Conservation (phyloP, 2,888 invertebrate genomes). For the Atherix ibis region DNA sequence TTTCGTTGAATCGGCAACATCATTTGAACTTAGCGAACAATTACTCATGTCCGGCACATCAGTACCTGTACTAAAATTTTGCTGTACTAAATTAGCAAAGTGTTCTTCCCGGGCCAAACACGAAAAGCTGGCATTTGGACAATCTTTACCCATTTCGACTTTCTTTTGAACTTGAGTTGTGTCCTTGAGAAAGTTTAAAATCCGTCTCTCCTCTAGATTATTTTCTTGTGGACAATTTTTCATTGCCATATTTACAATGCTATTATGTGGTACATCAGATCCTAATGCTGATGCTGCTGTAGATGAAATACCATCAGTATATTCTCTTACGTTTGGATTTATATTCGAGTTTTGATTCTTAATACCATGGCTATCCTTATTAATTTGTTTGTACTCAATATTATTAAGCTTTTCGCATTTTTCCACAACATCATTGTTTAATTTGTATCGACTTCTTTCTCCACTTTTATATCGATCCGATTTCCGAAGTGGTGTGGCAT, state of each 20-base stretch:
- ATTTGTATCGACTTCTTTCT: constrained; percentile 18
- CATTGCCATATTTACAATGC: neutral
- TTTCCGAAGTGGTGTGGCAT: constrained; percentile 31
- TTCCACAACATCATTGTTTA: constrained; percentile 8
- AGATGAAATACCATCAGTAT: neutral
- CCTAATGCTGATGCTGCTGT: neutral
- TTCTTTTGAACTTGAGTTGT: constrained; percentile 33
- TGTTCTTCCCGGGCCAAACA: constrained; percentile 33
- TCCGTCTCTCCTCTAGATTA: constrained; percentile 28
- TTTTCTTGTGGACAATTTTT: constrained; percentile 6
- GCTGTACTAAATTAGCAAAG: constrained; percentile 33
- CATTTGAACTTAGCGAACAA: neutral
- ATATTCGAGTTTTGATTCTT: constrained; percentile 20
- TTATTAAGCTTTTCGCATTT: constrained; percentile 22
- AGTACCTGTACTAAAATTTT: constrained; percentile 22
- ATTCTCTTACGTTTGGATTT: neutral
- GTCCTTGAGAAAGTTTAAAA: constrained; percentile 32
- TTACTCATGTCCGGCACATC: neutral
- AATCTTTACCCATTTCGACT: constrained; percentile 29
- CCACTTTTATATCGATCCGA: constrained; percentile 31
- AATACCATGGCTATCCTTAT: constrained; percentile 21
- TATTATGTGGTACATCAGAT: no score
- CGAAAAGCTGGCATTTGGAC: constrained; percentile 32
- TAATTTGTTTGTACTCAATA: constrained; percentile 21
- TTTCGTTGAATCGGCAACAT: neutral